Evolutionary conservation across 1,140 invertebrate species (phyloP), one percentile per base, ranked within the genome.

Genomic region (Diplogasteroides magnus): DNA sequence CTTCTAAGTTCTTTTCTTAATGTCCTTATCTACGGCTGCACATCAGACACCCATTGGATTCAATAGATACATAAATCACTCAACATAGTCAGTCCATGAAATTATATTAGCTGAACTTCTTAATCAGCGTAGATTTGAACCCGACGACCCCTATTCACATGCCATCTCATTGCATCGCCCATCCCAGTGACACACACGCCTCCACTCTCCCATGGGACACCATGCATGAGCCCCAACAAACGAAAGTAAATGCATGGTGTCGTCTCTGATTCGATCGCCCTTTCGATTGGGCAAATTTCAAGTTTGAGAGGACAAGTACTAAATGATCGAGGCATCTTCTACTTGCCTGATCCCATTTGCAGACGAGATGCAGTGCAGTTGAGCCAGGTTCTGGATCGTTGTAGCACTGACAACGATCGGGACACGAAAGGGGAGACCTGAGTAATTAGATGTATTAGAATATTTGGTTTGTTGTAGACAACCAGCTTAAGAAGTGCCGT

Each of bases 311-410:
- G 55, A 56, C 15, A n/a, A 15, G 55, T 31, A 59, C 15, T 67
- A 26, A 19, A 6, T 25, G n/a, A 27, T 68, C 19, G 25, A 66
- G 0, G 11, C n/a, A 28, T 71, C 25, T 14, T 1, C 27, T 26
- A 29, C 56, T 66, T 28, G 72, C 74, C 74, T 73, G 72, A 31
- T 72, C 70, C 74, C 74, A 75, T 64, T 72, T 72, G 69, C 74
- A 75, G 31, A 66, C 72, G 29, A 75, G 59, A 64, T 75, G 74
- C 26, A 75, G 61, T 29, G 58, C 61, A 56, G 37, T 55, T 19
- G 32, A 56, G n/a, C 61, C 55, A 37, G 59, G 66, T 19, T 64
- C 62, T 25, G 55, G 57, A 48, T 74, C 73, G 55, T 59, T 29
- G 55, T 73, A 74, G 65, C 74, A 75, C 29, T 75, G 70, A 64